Conservation (phyloP, 2,888 invertebrate species). For the Andrena haemorrhoa region DNA sequence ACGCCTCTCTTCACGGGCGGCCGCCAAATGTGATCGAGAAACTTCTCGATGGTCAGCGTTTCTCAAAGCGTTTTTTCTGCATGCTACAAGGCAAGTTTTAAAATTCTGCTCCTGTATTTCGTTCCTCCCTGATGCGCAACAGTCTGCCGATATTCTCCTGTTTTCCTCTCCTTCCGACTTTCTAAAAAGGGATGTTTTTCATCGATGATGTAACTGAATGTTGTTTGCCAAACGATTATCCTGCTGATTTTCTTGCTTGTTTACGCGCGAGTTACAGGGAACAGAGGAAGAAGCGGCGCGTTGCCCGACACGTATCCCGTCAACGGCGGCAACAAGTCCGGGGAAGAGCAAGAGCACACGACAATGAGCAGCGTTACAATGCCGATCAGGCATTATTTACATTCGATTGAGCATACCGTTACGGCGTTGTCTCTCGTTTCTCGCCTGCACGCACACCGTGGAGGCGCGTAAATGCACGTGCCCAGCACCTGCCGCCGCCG, state of each 20-base stretch:
- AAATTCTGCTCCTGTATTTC: too few relatives aligned
- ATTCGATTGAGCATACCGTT: slow-evolving; percentile 71
- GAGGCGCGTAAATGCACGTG: slow-evolving; percentile 63
- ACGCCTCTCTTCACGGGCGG: too few relatives aligned
- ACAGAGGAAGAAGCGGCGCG: slow-evolving; percentile 16
- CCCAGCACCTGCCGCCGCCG: slow-evolving; percentile 29
- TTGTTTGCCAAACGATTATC: neutral
- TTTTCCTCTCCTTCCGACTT: too few relatives aligned
- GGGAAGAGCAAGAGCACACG: slow-evolving; percentile 41
- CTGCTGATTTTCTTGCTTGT: neutral
- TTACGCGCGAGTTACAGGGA: slow-evolving; percentile 32
- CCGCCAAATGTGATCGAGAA: too few relatives aligned
- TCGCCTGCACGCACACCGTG: slow-evolving; percentile 68
- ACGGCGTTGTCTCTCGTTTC: slow-evolving; percentile 66
- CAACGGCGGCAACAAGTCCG: slow-evolving; percentile 33
- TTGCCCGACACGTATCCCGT: slow-evolving; percentile 8
- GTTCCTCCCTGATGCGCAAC: too few relatives aligned
- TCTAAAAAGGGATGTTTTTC: neutral
- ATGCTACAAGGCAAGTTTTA: too few relatives aligned
- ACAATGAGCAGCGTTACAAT: slow-evolving; percentile 44
- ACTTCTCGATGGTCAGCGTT: too few relatives aligned
- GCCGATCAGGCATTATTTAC: slow-evolving; percentile 70
- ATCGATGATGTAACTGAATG: neutral
- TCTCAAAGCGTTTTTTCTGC: too few relatives aligned
- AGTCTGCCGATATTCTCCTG: too few relatives aligned